Conservation (phyloP, 2,113 vertebrate genomes). For the Tetrao urogallus region DNA sequence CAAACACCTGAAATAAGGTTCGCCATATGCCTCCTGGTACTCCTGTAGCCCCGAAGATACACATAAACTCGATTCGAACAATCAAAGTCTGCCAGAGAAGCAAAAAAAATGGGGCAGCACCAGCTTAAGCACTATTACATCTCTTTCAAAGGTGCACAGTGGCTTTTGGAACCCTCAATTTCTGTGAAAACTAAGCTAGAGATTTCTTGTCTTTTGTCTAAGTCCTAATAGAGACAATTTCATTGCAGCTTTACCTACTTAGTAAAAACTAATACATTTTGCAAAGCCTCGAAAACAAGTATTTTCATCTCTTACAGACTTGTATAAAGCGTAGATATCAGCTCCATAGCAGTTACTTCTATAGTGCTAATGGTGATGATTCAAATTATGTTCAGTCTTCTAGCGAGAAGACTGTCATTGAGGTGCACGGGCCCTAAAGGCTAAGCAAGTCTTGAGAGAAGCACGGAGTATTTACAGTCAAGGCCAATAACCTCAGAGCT, state of each 20-base stretch:
- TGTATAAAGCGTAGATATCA: neutral
- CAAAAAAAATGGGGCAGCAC: neutral
- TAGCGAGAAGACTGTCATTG: neutral
- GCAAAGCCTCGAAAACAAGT: neutral
- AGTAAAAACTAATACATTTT: neutral
- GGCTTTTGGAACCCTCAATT: neutral
- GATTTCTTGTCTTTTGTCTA: conserved; percentile 1
- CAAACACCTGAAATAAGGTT: neutral
- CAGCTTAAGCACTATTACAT: conserved; percentile 18
- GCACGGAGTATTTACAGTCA: conserved; percentile 32
- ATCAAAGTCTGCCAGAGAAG: neutral
- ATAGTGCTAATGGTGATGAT: neutral
- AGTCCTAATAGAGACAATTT: neutral
- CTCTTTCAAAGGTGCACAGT: neutral
- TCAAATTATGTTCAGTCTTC: neutral
- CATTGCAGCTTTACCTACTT: neutral
- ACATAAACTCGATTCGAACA: neutral
- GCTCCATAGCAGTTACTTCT: neutral
- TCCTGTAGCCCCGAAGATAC: neutral
- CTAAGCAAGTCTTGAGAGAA: conserved; percentile 30
- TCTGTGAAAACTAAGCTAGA: conserved; percentile 43
- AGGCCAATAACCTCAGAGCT: conserved; percentile 23
- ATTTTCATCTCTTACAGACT: neutral
- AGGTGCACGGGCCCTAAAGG: neutral
- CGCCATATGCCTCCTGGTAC: neutral